A percentile compares a stretch with the other conserved stretches of the same genome.
These are phyloP conservation scores for Operophtera brumata DNA, from an alignment of 2,888 invertebrate genomes.

Conservation along the genomic window DNA sequence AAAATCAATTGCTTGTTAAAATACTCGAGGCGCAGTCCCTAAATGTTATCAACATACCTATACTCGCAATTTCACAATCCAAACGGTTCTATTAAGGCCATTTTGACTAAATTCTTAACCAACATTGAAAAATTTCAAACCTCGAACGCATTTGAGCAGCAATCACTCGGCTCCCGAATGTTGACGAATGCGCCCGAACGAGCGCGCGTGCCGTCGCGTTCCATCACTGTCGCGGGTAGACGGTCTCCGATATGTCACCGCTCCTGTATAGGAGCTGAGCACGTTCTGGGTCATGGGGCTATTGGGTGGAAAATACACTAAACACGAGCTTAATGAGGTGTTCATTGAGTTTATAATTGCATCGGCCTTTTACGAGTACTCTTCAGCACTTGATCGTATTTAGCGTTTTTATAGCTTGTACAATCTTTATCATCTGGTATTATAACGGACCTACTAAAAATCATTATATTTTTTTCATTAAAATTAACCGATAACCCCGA, in stretches of 20 bases:
- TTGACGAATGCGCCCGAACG: slow-evolving; percentile 29
- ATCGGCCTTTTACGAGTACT: not conserved
- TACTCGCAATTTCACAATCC: not conserved
- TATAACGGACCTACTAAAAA: too few relatives aligned
- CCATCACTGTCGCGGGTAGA: slow-evolving; percentile 52
- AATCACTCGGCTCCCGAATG: slow-evolving; percentile 21
- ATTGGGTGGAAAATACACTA: slow-evolving; percentile 33
- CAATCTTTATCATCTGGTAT: too few relatives aligned
- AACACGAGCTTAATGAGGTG: slow-evolving; percentile 18
- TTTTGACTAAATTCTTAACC: not conserved
- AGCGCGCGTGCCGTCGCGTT: slow-evolving; percentile 43
- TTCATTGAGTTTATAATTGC: not conserved
- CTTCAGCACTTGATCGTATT: too few relatives aligned
- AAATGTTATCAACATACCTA: not conserved
- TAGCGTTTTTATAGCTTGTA: too few relatives aligned
- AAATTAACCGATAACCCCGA: too few relatives aligned
- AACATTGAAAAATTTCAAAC: slow-evolving; percentile 29
- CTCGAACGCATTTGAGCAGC: slow-evolving; percentile 16
- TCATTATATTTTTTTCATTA: too few relatives aligned
- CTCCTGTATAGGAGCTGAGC: slow-evolving; percentile 40
- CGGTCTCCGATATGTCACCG: slow-evolving; percentile 46
- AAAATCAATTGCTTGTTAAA: too few relatives aligned
- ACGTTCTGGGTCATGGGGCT: slow-evolving; percentile 41
- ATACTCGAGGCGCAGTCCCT: not conserved
- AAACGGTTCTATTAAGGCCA: not conserved